Base-by-base conservation (phyloP, 2,113 vertebrate species). In the Seriola aureovittata region DNA sequence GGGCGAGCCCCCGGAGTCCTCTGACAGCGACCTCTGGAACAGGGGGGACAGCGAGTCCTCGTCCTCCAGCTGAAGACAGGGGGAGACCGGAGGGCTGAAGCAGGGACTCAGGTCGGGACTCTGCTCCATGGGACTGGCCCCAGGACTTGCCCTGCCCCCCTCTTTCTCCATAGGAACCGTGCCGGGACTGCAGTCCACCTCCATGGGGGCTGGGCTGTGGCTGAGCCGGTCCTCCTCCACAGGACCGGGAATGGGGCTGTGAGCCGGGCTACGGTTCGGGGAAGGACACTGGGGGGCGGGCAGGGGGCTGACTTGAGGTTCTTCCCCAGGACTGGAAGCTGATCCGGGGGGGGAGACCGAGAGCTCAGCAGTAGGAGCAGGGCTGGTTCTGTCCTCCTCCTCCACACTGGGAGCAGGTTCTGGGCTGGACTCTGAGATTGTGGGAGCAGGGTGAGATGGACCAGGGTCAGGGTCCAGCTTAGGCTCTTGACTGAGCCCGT, bases 1-100 rank as follows among this genome's bases (percentile, higher is more conserved):
- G 16, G 96, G 95, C 50, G 96, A 97, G 81, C 90, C 93, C 8
- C 92, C 89, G 0, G 97, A 96, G 71, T 98, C 98, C 90, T 97
- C 96, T 0, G 96, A 97, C 67, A 94, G 82, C 1, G 95, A 96
- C 5, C 93, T 95, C 89, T 96, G 96, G 81, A 96, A 96, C 80
- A 95, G 79, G 0, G 95, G 96, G 70, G 95, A 96, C 80, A 95
- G 89, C 40, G 95, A 94, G 81, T 94, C 93, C 70, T 94, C 93
- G 0, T 94, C 91, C 40, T 92, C 90, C 0, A 94, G 89, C 32
- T 21, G 85, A 11, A 81, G 80, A 25, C 88, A 85, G 36, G 91
- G 93, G 10, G 92, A 92, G 9, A 65, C 86, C 1, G 85, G 82
- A 13, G 82, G 78, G 75, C 91, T 91, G 44, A 40, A 87, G n/a